Percentiles rank a stretch among this genome's conserved stretches.
phyloP scores from a whole-genome alignment of 2,113 vertebrate genomes.

The Toxotes jaculatrix region DNA sequence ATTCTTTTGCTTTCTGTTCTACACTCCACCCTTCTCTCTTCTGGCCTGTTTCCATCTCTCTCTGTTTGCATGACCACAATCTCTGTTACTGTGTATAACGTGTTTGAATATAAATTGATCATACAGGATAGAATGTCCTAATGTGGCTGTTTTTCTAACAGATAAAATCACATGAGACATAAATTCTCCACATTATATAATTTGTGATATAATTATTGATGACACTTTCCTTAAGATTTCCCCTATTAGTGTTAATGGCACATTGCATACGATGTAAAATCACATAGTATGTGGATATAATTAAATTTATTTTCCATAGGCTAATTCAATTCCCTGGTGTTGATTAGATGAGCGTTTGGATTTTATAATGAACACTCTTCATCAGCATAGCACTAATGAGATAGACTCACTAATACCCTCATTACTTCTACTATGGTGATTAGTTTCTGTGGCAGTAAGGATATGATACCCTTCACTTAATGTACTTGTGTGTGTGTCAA shows the following conservation, averaged over 20 bases:
- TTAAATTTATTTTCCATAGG: background rate
- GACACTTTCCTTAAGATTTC: background rate
- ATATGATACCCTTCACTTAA: background rate
- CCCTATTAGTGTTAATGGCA: background rate
- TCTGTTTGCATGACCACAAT: background rate
- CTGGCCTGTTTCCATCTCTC: background rate
- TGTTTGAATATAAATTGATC: background rate
- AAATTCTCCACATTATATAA: background rate
- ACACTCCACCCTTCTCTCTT: background rate
- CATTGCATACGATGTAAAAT: background rate
- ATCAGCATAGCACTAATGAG: slow-evolving; percentile 22
- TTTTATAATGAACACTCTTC: slow-evolving; percentile 22
- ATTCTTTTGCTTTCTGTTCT: background rate
- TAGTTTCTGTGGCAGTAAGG: slow-evolving; percentile 16
- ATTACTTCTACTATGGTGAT: slow-evolving; percentile 17
- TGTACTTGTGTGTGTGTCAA: slow-evolving; percentile 13
- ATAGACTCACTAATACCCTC: slow-evolving; percentile 11
- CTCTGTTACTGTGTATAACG: background rate
- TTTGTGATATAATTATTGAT: background rate
- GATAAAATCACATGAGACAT: background rate
- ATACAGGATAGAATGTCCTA: background rate
- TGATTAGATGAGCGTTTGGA: slow-evolving; percentile 24
- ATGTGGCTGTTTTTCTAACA: background rate
- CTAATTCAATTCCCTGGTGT: slow-evolving; percentile 32
- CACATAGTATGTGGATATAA: slow-evolving; percentile 1